These are phyloP conservation scores for Laupala kohalensis DNA, from an alignment of 1,140 invertebrate genomes.

Conservation along the genomic window DNA sequence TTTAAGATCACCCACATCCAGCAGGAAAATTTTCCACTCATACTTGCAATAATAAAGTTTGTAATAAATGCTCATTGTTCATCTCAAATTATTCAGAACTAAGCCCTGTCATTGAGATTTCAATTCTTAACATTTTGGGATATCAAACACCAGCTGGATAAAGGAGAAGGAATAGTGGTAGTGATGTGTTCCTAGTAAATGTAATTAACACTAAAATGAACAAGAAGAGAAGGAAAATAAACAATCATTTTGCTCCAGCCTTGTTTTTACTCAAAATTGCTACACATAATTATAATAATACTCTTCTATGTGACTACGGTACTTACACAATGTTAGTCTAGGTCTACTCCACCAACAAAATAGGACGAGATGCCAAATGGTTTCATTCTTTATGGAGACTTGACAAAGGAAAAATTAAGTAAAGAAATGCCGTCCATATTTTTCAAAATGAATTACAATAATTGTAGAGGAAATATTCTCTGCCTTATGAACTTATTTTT, in stretches of 20 bases:
- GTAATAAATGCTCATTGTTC: no score
- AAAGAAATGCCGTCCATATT: conserved; percentile 8
- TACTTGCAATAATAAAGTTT: no score
- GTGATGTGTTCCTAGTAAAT: neutral
- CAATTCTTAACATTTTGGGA: no score
- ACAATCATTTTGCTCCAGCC: conserved; percentile 9
- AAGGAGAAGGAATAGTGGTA: neutral
- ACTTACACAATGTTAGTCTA: conserved; percentile 11
- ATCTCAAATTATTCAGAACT: no score
- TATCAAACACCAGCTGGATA: no score
- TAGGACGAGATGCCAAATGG: neutral
- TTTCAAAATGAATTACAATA: conserved; percentile 4
- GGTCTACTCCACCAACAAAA: conserved; percentile 14
- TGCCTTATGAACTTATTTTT: conserved; percentile 5
- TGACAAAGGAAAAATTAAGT: conserved; percentile 9
- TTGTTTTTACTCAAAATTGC: conserved; percentile 13
- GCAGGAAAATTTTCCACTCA: no score
- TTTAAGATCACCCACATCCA: no score
- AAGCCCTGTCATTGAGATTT: no score
- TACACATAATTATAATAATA: conserved; percentile 12
- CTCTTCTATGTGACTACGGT: conserved; percentile 11
- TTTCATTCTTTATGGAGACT: conserved; percentile 6
- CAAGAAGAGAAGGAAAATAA: conserved; percentile 2
- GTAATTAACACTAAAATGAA: neutral
- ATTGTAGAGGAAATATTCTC: neutral